Base-by-base conservation (phyloP, 2,888 invertebrate species). In the Amphipoea oculea region DNA sequence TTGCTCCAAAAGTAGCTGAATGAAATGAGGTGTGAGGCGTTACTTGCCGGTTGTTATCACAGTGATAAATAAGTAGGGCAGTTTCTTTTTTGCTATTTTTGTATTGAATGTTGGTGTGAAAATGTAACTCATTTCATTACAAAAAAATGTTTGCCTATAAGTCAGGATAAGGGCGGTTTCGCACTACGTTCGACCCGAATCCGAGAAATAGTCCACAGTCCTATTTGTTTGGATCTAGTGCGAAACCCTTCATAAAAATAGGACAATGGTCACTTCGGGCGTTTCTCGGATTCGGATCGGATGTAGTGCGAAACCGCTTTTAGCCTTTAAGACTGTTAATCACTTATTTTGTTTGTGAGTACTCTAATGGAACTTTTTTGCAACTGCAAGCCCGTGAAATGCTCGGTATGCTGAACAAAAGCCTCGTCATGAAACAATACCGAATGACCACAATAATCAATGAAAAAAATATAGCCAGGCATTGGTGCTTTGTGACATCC, bases 11-110 rank as follows among this genome's bases (percentile, higher is more conserved):
- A 86, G 78, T 79, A 75, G 78, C 72, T 23, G 2, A 9, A 86
- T 80, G 80, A 78, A 86, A 84, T 82, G 78, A 81, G 69, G 85
- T 72, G 87, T 74, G 71, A 79, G 42, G 7, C 65, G 62, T 62
- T 84, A 76, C 74, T 76, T 65, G 65, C 54, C 60, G 36, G 73
- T 73, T 82, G 68, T 85, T 85, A 82, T 62, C 72, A 29, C 17
- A 36, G 73, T 23, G 42, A 73, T 73, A 79, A 83, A 71, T 72
- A 67, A n/a, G 63, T 29, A 45, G 6, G 29, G 20, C 71, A 57
- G 45, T 71, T 72, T 54, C 57, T 63, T 54, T 70, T 72, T 65
- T 60, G 51, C 57, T 66, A 48, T 72, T 73, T 79, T 62, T 54
- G 57, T 70, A 20, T 63, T 62, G 29, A 48, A 65, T n/a, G 11